Evolutionary conservation across 2,113 vertebrate genomes (phyloP).

Genomic region (Ictidomys tridecemlineatus): DNA sequence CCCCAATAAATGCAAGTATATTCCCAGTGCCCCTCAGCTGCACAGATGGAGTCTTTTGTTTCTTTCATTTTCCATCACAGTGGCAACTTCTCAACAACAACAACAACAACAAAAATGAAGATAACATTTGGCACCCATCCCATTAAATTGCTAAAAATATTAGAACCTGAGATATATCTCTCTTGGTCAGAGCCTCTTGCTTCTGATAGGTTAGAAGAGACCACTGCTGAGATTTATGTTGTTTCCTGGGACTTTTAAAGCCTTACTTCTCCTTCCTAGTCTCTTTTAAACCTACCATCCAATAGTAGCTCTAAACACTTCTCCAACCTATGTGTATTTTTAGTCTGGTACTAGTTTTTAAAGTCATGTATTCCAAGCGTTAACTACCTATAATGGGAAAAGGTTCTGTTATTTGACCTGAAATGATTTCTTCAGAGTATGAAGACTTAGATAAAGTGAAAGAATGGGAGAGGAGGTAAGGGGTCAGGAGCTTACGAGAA

Average conservation of each 20-base stretch:
- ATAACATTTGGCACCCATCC: background rate
- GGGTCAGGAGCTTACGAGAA: background rate
- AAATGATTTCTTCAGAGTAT: background rate
- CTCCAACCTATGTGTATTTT: background rate
- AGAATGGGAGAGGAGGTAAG: background rate
- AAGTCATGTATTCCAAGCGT: background rate
- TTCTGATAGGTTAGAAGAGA: background rate
- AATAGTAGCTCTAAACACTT: background rate
- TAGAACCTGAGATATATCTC: background rate
- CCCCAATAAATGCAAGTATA: background rate
- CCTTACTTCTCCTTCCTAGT: background rate
- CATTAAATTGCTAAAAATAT: background rate
- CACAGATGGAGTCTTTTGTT: background rate
- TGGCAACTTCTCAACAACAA: background rate
- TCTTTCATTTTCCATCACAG: background rate
- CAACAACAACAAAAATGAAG: background rate
- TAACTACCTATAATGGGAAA: background rate
- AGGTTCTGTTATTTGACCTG: background rate
- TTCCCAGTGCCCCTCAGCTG: background rate
- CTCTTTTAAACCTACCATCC: background rate
- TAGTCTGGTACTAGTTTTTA: background rate
- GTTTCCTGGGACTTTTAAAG: conserved; percentile 41
- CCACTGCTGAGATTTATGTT: background rate
- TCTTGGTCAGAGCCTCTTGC: background rate
- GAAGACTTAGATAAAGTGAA: background rate